Evolutionary conservation across 2,113 vertebrate species (phyloP), one percentile per base, ranked within the genome.

Genomic region (Cryptomyrus ogoouensis): DNA sequence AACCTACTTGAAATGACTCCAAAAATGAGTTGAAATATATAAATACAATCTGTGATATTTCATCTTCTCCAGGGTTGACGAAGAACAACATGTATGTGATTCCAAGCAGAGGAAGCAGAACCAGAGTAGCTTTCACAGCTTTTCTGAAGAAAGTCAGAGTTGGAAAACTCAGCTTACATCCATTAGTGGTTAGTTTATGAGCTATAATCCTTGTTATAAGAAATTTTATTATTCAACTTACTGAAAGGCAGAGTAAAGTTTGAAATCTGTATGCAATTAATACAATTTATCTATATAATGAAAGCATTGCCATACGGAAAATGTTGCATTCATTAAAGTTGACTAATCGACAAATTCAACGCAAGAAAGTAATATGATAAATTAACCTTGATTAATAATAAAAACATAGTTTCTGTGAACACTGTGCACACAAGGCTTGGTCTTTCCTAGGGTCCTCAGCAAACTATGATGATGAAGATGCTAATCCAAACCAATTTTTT

Each of bases 51-150:
- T 97, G 96, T 87, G 98, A 99, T 93, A 98, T 96, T 92, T 99
- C 98, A 9, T 99, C 98, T 80, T 99, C 98, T 1, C 98, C 98
- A 0, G 98, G 98, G 92, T 99, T 99, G 91, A 99, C 98, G 2
- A 99, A 99, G 94, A 99, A 99, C 90, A 99, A 94, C 98, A 99
- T 99, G 92, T 99, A 99, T 50, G 98, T 99, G 95, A 99, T 99
- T 42, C 98, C 98, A 92, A 99, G 95, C 24, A 99, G 96, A 5
- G 98, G 98, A 49, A 99, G 96, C 31, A 99, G 96, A 7, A 99
- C 98, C 93, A 99, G 96, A 0, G 98, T 99, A 46, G 98, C 98
- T 92, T 99, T 99, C 93, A 99, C 98, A 1, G 98, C 98, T 96
- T 99, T 99, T 94, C 98, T 99, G 92, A 31, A 70, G 62, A 70